Evolutionary conservation across 1,140 invertebrate genomes (phyloP).

Genomic region (Bombus fervidus): DNA sequence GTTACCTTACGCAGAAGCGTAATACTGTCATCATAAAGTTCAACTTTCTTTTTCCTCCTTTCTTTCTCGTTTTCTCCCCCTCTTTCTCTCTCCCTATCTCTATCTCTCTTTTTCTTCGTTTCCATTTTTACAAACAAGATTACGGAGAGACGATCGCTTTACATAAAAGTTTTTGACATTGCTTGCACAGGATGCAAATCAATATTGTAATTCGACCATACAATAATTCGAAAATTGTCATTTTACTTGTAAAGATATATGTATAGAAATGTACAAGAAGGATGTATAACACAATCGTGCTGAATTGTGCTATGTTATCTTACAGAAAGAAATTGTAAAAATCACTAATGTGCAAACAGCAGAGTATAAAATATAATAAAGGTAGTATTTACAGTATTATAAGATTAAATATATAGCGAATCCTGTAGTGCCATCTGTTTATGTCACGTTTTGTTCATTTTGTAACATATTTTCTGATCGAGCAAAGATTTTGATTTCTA

Average conservation of each 20-base stretch:
- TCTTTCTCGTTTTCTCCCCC: background rate
- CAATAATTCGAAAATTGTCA: constrained; percentile 22
- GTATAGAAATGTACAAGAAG: constrained; percentile 43
- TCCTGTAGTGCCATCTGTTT: constrained; percentile 59
- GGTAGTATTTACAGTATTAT: constrained; percentile 58
- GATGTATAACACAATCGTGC: constrained; percentile 25
- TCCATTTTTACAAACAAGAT: constrained; percentile 36
- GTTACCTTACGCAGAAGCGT: constrained; percentile 25
- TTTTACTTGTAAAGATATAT: constrained; percentile 43
- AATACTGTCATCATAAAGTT: constrained; percentile 32
- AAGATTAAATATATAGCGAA: constrained; percentile 58
- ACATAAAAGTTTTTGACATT: background rate
- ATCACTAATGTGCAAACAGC: constrained; percentile 62
- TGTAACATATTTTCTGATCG: background rate
- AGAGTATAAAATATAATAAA: constrained; percentile 68
- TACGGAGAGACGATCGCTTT: constrained; percentile 19
- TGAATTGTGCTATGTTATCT: constrained; percentile 32
- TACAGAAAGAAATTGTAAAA: constrained; percentile 61
- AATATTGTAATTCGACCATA: constrained; percentile 19
- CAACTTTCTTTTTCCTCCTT: background rate
- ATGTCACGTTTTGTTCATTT: constrained; percentile 47
- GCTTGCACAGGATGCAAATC: background rate
- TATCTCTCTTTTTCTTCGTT: background rate
- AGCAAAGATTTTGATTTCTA: background rate
- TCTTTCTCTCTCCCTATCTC: background rate